Base-by-base conservation (phyloP, 2,797 vertebrate species). In the Anomalospiza imberbis region DNA sequence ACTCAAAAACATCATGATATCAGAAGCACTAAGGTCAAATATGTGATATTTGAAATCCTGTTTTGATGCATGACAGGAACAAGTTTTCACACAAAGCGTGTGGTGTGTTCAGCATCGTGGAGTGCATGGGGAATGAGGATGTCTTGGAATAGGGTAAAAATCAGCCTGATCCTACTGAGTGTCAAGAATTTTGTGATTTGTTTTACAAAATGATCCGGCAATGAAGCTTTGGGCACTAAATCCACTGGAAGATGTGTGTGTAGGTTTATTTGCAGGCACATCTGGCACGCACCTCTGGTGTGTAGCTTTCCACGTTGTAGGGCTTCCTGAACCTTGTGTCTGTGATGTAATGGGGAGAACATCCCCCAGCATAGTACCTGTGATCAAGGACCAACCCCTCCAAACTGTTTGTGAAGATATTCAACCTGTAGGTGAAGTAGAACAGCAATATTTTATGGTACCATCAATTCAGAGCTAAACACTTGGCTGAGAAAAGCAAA, bases 371-470 rank as follows among this genome's bases (percentile, higher is more conserved):
- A 1, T 99, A 99, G 96, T 99, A 99, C 81, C 97, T 98, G 97
- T 99, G 98, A 80, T 99, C 99, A 4, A 99, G 98, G 94, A 99
- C 98, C 6, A 98, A 70, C 68, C 99, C 99, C 95, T 99, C 98
- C 88, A 99, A 96, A 44, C 96, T 96, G 72, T 98, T 98, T 70
- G 98, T 98, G 96, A 99, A 97, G 74, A 99, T 79, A 95, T 99
- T 99, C 95, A 99, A 97, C 93, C 99, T 99, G 95, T 5, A 90
- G 70, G 66, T 45, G 63, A 85, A 85, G 71, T 50, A 67, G 10
- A 71, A 68, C 42, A 88, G 17, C 13, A 60, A 61, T 38, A 45
- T 42, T 51, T 54, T 44, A 72, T 10, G 17, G 44, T 19, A 51
- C 25, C 26, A 50, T 24, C 3, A 2, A 13, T 51, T 60, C 45